phyloP scores from a whole-genome alignment of 2,797 vertebrate species.

The Rhabdomys pumilio region DNA sequence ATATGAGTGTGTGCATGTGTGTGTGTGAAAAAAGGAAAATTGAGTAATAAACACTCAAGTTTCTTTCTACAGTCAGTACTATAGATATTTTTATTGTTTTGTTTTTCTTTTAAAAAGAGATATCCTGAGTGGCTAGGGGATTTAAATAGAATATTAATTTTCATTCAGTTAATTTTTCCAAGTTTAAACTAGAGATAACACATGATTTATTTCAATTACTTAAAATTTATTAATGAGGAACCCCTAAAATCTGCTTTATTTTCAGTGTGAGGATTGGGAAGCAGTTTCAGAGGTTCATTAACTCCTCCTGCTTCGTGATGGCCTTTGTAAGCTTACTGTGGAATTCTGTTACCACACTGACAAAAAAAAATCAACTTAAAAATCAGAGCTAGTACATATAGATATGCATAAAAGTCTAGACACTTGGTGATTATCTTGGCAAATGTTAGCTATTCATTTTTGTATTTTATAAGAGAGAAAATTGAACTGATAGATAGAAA shows the following conservation, averaged over 20 bases:
- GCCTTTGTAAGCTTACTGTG: background rate
- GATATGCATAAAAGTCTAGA: background rate
- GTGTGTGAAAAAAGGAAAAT: background rate
- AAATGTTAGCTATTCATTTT: constrained; percentile 45
- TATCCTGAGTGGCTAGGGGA: background rate
- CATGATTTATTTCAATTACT: background rate
- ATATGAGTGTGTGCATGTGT: background rate
- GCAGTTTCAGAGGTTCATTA: background rate
- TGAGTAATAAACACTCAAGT: background rate
- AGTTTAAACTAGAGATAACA: constrained; percentile 2
- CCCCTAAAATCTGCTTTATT: background rate
- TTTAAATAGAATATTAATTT: constrained; percentile 6
- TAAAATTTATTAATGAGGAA: background rate
- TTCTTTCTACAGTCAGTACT: background rate
- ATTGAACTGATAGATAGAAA: constrained; percentile 23
- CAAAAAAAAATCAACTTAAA: constrained; percentile 40
- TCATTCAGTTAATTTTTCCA: constrained; percentile 22
- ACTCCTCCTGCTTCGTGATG: background rate
- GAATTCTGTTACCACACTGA: background rate
- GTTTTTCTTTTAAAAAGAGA: background rate
- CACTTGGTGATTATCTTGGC: background rate
- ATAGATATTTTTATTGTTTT: background rate
- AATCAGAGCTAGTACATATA: background rate
- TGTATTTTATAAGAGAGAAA: background rate
- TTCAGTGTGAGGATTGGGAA: background rate